A percentile compares a stretch with the other conserved stretches of the same genome.
Evolutionary conservation across 2,797 vertebrate genomes (phyloP).

Genomic region (Threskiornis aethiopicus): DNA sequence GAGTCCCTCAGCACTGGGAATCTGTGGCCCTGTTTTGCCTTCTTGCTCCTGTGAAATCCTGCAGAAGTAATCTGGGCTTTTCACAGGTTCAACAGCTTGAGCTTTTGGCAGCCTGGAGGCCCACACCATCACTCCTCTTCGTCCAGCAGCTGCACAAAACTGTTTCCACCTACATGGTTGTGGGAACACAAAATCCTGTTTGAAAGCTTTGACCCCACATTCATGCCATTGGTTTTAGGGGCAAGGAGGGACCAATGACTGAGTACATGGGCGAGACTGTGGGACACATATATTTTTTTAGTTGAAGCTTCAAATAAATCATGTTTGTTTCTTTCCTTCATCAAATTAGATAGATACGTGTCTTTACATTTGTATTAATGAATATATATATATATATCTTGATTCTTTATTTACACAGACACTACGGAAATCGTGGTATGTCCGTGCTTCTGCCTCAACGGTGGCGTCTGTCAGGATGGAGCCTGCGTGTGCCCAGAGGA

Average conservation of each 20-base stretch:
- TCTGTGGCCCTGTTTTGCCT: not conserved
- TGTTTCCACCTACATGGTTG: not conserved
- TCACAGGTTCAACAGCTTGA: not conserved
- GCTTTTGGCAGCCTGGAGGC: not conserved
- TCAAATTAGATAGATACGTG: not conserved
- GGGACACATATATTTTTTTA: not conserved
- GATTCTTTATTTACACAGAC: conserved; percentile 18
- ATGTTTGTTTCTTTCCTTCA: not conserved
- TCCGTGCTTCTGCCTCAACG: not conserved
- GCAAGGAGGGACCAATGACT: not conserved
- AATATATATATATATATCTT: not conserved
- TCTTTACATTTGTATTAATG: not conserved
- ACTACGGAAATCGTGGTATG: not conserved
- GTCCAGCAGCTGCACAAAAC: not conserved
- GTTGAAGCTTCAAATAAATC: not conserved
- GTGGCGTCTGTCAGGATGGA: conserved; percentile 28
- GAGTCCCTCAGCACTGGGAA: not conserved
- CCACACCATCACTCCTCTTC: not conserved
- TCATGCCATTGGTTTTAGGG: not conserved
- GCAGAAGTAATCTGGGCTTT: not conserved
- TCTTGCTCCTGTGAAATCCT: not conserved
- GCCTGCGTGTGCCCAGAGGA: conserved; percentile 48
- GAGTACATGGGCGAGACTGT: not conserved
- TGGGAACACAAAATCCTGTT: not conserved
- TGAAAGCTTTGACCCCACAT: not conserved